Percentiles rank a stretch among this genome's conserved stretches.
Conservation (phyloP, 2,888 invertebrate species). For the Rapana venosa region DNA sequence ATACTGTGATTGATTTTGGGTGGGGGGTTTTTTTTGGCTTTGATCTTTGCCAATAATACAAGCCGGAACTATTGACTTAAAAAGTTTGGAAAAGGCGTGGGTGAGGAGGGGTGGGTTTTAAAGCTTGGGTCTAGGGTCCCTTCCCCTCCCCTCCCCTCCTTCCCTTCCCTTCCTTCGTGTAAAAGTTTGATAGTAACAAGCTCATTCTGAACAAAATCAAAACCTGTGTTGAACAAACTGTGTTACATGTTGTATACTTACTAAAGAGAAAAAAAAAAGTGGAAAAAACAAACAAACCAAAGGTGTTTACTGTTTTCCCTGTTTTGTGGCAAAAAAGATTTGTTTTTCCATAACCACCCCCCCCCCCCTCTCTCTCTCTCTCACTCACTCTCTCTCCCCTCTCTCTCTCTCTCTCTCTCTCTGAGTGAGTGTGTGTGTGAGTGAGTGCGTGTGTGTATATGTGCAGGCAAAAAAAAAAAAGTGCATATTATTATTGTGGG, state of each 20-base stretch:
- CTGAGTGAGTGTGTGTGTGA: too few relatives aligned
- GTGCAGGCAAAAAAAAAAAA: too few relatives aligned
- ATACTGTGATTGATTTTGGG: too few relatives aligned
- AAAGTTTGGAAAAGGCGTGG: neutral
- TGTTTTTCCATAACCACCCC: neutral
- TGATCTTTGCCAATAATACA: neutral
- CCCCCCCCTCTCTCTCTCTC: slow-evolving; percentile 18
- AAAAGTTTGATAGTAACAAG: neutral
- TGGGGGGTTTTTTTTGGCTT: too few relatives aligned
- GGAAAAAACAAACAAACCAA: too few relatives aligned
- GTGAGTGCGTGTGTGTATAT: too few relatives aligned
- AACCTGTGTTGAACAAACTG: neutral
- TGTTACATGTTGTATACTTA: neutral
- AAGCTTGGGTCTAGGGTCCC: neutral
- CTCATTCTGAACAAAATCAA: slow-evolving; percentile 3
- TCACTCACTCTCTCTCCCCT: neutral
- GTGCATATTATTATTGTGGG: too few relatives aligned
- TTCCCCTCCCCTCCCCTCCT: neutral
- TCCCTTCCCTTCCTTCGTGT: neutral
- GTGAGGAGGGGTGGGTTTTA: neutral
- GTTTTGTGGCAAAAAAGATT: too few relatives aligned
- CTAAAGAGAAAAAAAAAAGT: too few relatives aligned
- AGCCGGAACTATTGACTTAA: neutral
- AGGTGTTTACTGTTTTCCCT: too few relatives aligned
- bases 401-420: neutral